Conservation (phyloP, 2,113 vertebrate species). For the Tragelaphus scriptus region DNA sequence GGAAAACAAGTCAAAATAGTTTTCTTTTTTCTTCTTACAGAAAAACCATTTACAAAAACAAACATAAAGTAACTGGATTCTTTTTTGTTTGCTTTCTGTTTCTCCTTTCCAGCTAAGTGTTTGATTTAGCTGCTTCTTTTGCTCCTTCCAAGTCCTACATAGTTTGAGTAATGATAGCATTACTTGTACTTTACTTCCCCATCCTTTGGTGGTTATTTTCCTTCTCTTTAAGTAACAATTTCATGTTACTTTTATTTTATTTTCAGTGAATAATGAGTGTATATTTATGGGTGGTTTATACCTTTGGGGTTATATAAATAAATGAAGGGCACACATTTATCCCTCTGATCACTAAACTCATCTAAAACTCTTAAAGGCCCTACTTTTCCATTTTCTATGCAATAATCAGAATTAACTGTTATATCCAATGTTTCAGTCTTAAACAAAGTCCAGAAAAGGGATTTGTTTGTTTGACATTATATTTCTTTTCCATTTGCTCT, state of each 20-base stretch:
- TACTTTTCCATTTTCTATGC: background rate
- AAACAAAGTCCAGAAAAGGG: background rate
- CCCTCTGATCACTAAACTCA: constrained; percentile 16
- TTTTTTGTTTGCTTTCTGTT: constrained; percentile 72
- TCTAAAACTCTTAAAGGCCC: background rate
- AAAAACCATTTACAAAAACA: constrained; percentile 79
- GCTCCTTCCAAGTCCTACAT: constrained; percentile 61
- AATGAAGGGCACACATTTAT: constrained; percentile 30
- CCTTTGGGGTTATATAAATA: constrained; percentile 49
- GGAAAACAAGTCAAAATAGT: constrained; percentile 68
- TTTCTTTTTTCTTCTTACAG: constrained; percentile 57
- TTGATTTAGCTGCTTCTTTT: constrained; percentile 74
- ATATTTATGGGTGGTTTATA: background rate
- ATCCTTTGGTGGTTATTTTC: background rate
- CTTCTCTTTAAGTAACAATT: background rate
- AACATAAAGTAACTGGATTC: constrained; percentile 78
- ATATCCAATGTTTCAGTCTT: background rate
- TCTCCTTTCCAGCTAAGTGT: constrained; percentile 69
- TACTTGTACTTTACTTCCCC: background rate
- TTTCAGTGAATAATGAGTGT: background rate
- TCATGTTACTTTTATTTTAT: background rate
- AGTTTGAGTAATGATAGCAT: constrained; percentile 57
- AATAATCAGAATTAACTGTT: background rate
- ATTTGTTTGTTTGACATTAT: background rate
- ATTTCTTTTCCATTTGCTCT: background rate